Evolutionary conservation across 2,888 invertebrate genomes (phyloP).

Genomic region (Troides helena): DNA sequence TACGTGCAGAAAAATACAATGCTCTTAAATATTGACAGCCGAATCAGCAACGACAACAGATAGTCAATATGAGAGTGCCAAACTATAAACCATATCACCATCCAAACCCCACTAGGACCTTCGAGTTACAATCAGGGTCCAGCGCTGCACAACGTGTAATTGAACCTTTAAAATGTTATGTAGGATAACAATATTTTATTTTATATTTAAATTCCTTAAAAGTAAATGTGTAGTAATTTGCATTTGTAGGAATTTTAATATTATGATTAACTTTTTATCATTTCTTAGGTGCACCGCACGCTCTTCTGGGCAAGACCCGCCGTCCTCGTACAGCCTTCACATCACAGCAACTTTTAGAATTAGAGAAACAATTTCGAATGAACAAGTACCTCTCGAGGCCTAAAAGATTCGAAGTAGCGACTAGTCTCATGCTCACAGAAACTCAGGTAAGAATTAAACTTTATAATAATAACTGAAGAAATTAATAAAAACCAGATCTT

Average conservation of each 20-base stretch:
- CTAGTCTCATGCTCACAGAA: constrained; percentile 97
- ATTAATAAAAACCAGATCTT: no score
- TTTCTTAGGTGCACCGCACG: constrained; percentile 82
- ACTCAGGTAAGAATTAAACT: constrained; percentile 88
- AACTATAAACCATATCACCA: no score
- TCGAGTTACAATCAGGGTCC: no score
- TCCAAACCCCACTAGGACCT: no score
- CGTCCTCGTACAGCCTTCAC: constrained; percentile 99
- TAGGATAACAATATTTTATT: no score
- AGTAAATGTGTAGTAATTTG: not conserved
- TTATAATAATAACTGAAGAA: no score
- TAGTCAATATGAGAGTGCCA: no score
- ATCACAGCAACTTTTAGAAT: constrained; percentile 96
- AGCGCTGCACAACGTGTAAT: no score
- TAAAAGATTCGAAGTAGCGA: constrained; percentile 99
- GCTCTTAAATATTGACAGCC: no score
- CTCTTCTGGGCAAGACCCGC: constrained; percentile 77
- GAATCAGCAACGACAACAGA: no score
- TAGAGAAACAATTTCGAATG: constrained; percentile 99
- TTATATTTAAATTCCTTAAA: not conserved
- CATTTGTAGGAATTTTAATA: not conserved
- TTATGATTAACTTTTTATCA: constrained; percentile 2
- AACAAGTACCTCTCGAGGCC: constrained; percentile 99
- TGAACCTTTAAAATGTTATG: no score
- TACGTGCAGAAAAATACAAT: no score